A percentile compares a stretch with the other conserved stretches of the same genome.
Conservation (phyloP, 1,140 invertebrate genomes). For the Gryon sp. region DNA sequence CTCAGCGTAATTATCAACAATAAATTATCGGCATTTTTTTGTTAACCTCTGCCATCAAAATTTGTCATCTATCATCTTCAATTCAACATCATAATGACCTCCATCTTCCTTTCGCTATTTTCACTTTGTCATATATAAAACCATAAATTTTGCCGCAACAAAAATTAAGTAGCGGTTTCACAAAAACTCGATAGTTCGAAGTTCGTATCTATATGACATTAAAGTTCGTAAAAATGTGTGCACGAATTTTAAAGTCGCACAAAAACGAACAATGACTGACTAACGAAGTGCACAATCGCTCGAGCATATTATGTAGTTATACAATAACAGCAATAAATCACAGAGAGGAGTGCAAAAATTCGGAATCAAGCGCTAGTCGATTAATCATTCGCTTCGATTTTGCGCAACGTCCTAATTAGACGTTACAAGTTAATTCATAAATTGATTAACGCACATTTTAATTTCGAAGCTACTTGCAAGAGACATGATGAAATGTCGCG, state of each 20-base stretch:
- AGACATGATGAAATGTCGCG: slow-evolving; percentile 5
- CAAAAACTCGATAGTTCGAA: slow-evolving; percentile 22
- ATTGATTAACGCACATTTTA: slow-evolving; percentile 23
- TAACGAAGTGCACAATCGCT: slow-evolving; percentile 24
- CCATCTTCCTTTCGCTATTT: slow-evolving; percentile 2
- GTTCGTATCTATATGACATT: slow-evolving; percentile 23
- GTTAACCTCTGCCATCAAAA: too few relatives aligned
- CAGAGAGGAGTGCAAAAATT: slow-evolving; percentile 19
- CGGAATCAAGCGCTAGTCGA: slow-evolving; percentile 25
- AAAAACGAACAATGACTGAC: slow-evolving; percentile 21
- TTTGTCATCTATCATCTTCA: neutral
- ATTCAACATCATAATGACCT: too few relatives aligned
- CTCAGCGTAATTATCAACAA: too few relatives aligned
- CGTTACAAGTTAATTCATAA: slow-evolving; percentile 52
- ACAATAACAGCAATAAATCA: slow-evolving; percentile 42
- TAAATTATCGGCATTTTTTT: too few relatives aligned
- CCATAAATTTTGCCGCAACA: neutral
- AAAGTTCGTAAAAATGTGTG: slow-evolving; percentile 7
- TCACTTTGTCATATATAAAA: slow-evolving; percentile 6
- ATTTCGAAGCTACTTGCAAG: slow-evolving; percentile 3
- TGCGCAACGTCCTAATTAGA: slow-evolving; percentile 32
- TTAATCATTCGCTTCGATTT: slow-evolving; percentile 13
- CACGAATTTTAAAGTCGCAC: slow-evolving; percentile 1
- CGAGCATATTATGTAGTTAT: neutral
- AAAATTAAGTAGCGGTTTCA: neutral